Evolutionary conservation across 2,797 vertebrate genomes (phyloP), one percentile per base, ranked within the genome.

Genomic region (Acanthopagrus latus): DNA sequence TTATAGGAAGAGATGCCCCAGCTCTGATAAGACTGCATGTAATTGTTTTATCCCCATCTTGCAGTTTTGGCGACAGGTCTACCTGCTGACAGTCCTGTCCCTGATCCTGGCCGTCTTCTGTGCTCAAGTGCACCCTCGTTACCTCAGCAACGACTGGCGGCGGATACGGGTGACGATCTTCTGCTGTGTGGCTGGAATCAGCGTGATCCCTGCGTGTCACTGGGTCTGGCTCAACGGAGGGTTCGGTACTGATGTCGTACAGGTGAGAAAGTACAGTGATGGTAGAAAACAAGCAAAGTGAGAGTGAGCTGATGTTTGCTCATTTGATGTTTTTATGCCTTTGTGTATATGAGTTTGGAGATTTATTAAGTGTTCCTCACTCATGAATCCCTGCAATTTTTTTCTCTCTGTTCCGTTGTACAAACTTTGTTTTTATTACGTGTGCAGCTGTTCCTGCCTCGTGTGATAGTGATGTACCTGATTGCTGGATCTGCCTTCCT

Each of bases 201-300:
- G 98, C 3, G 91, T 99, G 41, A 93, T 99, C 71, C 98, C 98
- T 3, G 97, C 98, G 7, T 92, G 97, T 75, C 98, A 99, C 85
- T 99, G 98, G 98, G 95, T 99, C 64, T 98, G 97, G 97, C 95
- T 99, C 52, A 98, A 96, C 6, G 97, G 96, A 0, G 97, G 98
- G 13, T 51, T 97, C 5, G 72, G 92, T 17, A 90, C 97, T 7
- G 94, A 96, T 41, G 95, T 98, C 0, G 98, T 99, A 3, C 96
- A 98, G 97, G 98, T 99, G 78, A 80, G 85, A 20, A 59, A 57
- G 29, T 44, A 5, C 3, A 25, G 14, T 12, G 11, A 20, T 1
- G 12, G 0, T 21, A 14, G n/a, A 46, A n/a, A 29, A 48, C 16
- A 47, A 41, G 46, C n/a, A 14, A 44, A 25, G 21, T 14, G 2